phyloP scores from a whole-genome alignment of 2,888 invertebrate genomes.

The Apodemia hepburni region DNA sequence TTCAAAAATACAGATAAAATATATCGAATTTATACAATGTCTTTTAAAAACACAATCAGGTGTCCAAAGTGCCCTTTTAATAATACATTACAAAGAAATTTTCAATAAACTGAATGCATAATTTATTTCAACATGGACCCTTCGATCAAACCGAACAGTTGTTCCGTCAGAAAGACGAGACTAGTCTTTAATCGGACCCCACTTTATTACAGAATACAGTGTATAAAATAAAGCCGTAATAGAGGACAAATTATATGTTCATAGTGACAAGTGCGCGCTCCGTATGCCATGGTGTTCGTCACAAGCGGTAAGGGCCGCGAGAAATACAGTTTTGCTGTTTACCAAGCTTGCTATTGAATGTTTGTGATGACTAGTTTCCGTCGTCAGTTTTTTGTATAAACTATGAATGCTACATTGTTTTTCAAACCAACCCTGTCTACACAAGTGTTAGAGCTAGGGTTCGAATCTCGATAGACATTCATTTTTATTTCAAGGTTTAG shows the following conservation, averaged over 20 bases:
- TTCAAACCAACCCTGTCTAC: no score
- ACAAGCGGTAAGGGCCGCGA: slow-evolving; percentile 46
- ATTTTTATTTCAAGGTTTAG: no score
- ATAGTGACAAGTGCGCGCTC: slow-evolving; percentile 66
- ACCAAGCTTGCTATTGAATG: no score
- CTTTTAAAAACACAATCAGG: slow-evolving; percentile 50
- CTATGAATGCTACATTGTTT: no score
- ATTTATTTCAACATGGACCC: slow-evolving; percentile 53
- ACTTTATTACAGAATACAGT: slow-evolving; percentile 55
- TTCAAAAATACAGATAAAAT: not conserved
- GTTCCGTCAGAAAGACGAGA: slow-evolving; percentile 69
- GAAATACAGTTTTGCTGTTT: slow-evolving; percentile 36
- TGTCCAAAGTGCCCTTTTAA: slow-evolving; percentile 43
- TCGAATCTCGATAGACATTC: no score
- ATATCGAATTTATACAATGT: not conserved
- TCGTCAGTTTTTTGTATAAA: not conserved
- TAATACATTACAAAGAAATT: slow-evolving; percentile 62
- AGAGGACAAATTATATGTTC: slow-evolving; percentile 72
- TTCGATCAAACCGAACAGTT: slow-evolving; percentile 59
- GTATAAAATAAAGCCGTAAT: slow-evolving; percentile 62
- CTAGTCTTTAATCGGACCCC: slow-evolving; percentile 66
- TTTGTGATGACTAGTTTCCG: slow-evolving; percentile 7
- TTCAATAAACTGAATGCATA: slow-evolving; percentile 75
- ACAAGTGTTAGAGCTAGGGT: no score
- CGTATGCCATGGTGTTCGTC: slow-evolving; percentile 74